Base-by-base conservation (phyloP, 2,888 invertebrate species). In the Trissolcus japonicus region DNA sequence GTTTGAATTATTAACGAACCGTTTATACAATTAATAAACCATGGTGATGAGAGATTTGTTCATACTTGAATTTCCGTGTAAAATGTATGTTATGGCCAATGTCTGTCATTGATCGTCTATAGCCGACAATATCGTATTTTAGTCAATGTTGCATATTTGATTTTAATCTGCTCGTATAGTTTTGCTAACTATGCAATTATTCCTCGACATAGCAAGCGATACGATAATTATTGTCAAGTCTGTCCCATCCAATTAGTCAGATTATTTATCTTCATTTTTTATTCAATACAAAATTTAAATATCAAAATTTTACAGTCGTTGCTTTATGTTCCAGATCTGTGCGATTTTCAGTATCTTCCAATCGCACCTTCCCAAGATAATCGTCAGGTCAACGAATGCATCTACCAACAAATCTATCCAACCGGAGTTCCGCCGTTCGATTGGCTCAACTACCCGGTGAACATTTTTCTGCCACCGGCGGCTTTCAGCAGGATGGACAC, bases 331-430 rank as follows among this genome's bases (percentile, higher is more conserved):
- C 25, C 87, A 96, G 96, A 93, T 79, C 90, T 98, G 84, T 94
- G 94, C 87, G 98, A 99, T 89, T 98, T 96, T 88, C 98, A 98
- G 89, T 98, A 94, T 87, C 89, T 98, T 75, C 96, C 98, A 1
- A 90, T 97, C 80, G 88, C 84, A 7, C 89, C 48, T 88, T 90
- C 78, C 87, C 91, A 78, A 85, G 86, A 16, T 79, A 88, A 86
- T 75, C 83, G 87, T 14, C 84, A 87, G 41, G 89, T 90, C 69
- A 89, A 91, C 19, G 90, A 92, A 80, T 93, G 93, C 85, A 90
- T 94, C 50, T 90, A 94, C 81, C 91, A 94, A 46, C 89, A 92
- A 61, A 89, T 95, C 59, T 86, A 94, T 61, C 95, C 95, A 0
- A 86, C 86, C 11, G 91, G 90, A 6, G 80, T 91, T 43, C 91